These are phyloP conservation scores for Nymphalis urticae DNA, from an alignment of 2,888 invertebrate genomes.

Conservation along the genomic window DNA sequence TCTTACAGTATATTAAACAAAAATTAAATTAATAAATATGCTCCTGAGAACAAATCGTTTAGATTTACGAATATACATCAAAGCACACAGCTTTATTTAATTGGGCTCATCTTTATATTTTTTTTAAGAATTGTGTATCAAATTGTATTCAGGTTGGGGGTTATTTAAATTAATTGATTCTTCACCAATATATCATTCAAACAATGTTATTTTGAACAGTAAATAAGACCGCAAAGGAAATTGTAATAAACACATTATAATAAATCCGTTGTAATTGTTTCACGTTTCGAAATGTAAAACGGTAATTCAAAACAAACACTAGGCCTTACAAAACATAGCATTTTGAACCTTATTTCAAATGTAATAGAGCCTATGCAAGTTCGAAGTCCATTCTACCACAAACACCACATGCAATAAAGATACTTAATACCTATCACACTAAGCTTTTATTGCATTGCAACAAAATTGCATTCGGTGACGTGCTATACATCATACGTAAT, in stretches of 20 bases:
- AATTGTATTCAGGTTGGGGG: too few relatives aligned
- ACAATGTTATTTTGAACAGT: not conserved
- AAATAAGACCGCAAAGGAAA: conserved; percentile 21
- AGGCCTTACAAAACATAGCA: conserved; percentile 3
- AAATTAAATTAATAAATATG: too few relatives aligned
- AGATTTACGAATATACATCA: too few relatives aligned
- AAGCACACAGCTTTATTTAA: too few relatives aligned
- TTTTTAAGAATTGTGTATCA: not conserved
- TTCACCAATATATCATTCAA: not conserved
- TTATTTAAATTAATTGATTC: not conserved
- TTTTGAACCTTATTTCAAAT: conserved; percentile 17
- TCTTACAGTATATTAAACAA: too few relatives aligned
- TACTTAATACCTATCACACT: conserved; percentile 25
- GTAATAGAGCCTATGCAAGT: conserved; percentile 6
- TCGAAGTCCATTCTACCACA: conserved; percentile 16
- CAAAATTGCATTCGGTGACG: conserved; percentile 24
- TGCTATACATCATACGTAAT: conserved; percentile 10
- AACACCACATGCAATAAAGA: conserved; percentile 18
- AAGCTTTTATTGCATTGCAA: conserved; percentile 32
- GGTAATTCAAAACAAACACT: conserved; percentile 24
- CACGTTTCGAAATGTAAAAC: conserved; percentile 30
- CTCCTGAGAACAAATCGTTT: too few relatives aligned
- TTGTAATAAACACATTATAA: conserved; percentile 34
- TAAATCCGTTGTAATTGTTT: conserved; percentile 32
- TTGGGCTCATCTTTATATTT: not conserved